Percentiles rank a stretch among this genome's conserved stretches.
Evolutionary conservation across 1,140 invertebrate genomes (phyloP).

Genomic region (Idris sp.): DNA sequence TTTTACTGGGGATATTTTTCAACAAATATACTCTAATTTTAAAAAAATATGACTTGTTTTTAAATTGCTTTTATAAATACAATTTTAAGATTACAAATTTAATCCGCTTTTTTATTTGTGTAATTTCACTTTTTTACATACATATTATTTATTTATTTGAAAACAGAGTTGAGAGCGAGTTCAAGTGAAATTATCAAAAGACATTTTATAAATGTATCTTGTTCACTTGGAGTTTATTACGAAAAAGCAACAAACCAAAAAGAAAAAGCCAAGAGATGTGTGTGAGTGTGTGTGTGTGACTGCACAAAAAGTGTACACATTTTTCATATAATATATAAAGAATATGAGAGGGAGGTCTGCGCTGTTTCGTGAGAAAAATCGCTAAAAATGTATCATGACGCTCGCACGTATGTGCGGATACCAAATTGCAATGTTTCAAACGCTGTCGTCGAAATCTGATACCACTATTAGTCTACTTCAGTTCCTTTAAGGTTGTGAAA

Average conservation of each 20-base stretch:
- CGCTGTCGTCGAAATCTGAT: constrained; percentile 57
- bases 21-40: too few relatives aligned
- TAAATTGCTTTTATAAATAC: too few relatives aligned
- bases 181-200: constrained; percentile 12
- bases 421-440: constrained; percentile 53
- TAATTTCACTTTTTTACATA: too few relatives aligned
- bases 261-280: constrained; percentile 24
- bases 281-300: too few relatives aligned
- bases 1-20: too few relatives aligned
- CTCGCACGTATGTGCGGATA: constrained; percentile 19
- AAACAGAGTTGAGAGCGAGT: too few relatives aligned
- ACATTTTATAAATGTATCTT: constrained; percentile 9
- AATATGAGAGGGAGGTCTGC: constrained; percentile 43
- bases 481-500: constrained; percentile 42
- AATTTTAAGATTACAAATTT: too few relatives aligned
- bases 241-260: constrained; percentile 14
- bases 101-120: too few relatives aligned
- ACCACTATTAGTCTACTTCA: constrained; percentile 58
- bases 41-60: too few relatives aligned
- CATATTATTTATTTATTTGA: too few relatives aligned
- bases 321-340: constrained; percentile 51
- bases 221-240: constrained; percentile 15
- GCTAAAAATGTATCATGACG: constrained; percentile 38
- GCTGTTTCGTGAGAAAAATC: constrained; percentile 41
- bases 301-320: constrained; percentile 43